phyloP scores from a whole-genome alignment of 35 echinoderm and acorn worm genomes.

The Chiridota heheva region DNA sequence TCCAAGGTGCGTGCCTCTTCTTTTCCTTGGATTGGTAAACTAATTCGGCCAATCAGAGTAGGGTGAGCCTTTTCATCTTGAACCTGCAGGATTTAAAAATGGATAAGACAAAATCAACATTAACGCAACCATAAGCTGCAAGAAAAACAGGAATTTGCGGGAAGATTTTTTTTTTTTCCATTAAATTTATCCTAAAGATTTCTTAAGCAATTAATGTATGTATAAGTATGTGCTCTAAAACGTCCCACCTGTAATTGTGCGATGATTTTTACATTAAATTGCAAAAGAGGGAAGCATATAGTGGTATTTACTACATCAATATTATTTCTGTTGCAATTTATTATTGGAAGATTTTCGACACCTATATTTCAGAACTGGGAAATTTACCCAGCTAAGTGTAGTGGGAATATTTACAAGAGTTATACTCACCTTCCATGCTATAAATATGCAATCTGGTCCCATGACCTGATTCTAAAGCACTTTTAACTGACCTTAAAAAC shows the following conservation, averaged over 20 bases:
- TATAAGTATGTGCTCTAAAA: neutral
- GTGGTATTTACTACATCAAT: neutral
- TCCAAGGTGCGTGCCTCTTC: conserved; percentile 58
- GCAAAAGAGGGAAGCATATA: neutral
- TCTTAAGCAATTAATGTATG: neutral
- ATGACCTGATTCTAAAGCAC: no score
- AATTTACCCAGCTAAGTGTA: no score
- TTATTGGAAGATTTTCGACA: neutral
- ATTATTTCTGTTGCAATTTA: no score
- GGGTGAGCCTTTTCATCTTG: conserved; percentile 61
- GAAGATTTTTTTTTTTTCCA: neutral
- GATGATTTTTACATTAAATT: neutral
- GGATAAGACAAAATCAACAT: neutral
- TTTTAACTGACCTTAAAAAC: no score
- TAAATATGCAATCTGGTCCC: no score
- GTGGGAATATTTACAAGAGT: no score
- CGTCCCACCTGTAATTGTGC: neutral
- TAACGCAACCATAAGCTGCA: neutral
- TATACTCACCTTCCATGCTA: no score
- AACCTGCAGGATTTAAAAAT: conserved; percentile 36
- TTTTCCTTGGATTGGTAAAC: conserved; percentile 55
- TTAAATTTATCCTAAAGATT: neutral
- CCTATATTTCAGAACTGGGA: neutral
- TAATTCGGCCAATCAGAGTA: conserved; percentile 64
- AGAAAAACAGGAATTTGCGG: neutral